These are phyloP conservation scores for Castor canadensis DNA, from an alignment of 2,113 vertebrate genomes.

Conservation along the genomic window DNA sequence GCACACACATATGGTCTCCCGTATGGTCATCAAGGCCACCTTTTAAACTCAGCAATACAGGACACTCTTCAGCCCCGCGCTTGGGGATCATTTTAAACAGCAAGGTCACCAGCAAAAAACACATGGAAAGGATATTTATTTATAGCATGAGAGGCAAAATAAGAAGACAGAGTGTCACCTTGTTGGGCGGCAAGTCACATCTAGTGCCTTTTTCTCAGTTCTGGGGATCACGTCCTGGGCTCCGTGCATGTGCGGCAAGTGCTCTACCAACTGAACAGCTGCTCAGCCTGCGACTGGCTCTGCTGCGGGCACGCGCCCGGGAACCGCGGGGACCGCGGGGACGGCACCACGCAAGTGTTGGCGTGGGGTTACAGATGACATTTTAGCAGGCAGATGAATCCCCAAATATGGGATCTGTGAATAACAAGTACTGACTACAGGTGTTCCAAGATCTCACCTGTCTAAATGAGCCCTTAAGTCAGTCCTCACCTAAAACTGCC, in stretches of 20 bases:
- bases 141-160: no score
- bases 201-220: background rate
- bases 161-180: no score
- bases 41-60: background rate
- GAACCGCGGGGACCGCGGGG: no score
- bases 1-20: rapidly evolving
- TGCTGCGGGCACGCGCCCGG: background rate
- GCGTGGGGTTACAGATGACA: background rate
- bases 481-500: rapidly evolving
- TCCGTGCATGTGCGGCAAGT: background rate
- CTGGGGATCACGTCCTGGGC: no score
- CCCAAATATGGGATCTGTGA: background rate
- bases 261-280: background rate
- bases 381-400: background rate
- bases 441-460: no score
- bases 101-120: background rate
- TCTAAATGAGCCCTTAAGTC: background rate
- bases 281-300: background rate
- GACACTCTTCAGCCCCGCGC: background rate
- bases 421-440: rapidly evolving
- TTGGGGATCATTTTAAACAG: background rate
- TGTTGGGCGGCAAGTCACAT: background rate
- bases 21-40: rapidly evolving
- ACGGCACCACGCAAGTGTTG: background rate
- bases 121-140: background rate